phyloP scores from a whole-genome alignment of 2,797 vertebrate genomes.

The Sebastes aleutianus region DNA sequence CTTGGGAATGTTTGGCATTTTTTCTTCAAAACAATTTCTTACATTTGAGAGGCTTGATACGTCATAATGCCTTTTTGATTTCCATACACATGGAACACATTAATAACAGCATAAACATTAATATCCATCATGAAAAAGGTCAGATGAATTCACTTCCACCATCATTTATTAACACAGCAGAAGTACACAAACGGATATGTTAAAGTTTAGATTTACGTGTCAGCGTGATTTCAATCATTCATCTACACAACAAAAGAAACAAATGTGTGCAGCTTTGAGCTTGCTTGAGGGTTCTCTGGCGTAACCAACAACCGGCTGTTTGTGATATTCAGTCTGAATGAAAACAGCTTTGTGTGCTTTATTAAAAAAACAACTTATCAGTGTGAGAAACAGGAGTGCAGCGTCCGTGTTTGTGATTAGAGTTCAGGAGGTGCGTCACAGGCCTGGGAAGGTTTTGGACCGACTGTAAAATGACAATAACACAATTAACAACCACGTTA shows the following conservation, averaged over 20 bases:
- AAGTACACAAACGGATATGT: background rate
- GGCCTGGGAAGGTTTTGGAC: background rate
- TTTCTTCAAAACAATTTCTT: background rate
- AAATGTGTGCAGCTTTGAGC: background rate
- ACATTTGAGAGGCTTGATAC: background rate
- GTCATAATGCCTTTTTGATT: background rate
- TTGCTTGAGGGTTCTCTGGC: background rate
- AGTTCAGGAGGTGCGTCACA: background rate
- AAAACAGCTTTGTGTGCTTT: conserved; percentile 3
- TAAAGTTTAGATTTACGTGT: background rate
- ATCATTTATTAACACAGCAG: background rate
- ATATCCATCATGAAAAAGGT: background rate
- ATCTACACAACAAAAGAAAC: background rate
- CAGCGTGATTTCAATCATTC: background rate
- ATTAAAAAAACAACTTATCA: conserved; percentile 7
- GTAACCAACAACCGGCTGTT: background rate
- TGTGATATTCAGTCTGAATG: background rate
- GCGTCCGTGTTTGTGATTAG: background rate
- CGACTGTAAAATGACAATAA: background rate
- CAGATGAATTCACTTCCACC: background rate
- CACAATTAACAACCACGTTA: background rate
- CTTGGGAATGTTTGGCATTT: background rate
- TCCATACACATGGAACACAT: background rate
- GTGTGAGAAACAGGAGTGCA: conserved; percentile 4
- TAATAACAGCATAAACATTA: background rate